Evolutionary conservation across 2,888 invertebrate species (phyloP).

Genomic region (Lysandra coridon): DNA sequence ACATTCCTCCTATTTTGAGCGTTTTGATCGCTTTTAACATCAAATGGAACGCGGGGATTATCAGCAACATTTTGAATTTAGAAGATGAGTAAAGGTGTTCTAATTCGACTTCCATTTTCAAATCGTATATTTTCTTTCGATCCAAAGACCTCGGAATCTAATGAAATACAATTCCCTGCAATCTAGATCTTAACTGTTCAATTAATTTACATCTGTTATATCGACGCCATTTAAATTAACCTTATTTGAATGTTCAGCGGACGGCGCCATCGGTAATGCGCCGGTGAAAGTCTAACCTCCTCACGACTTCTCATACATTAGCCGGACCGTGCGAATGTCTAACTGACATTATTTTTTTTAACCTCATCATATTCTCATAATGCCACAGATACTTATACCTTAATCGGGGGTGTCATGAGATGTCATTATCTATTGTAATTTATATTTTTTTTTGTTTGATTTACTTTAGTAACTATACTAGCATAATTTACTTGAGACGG

Average conservation of each 20-base stretch:
- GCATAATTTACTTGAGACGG: too few species aligned
- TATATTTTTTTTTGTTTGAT: too few species aligned
- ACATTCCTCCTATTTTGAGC: too few species aligned
- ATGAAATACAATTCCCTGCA: not conserved
- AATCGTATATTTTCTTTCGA: not conserved
- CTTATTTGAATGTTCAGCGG: conserved; percentile 31
- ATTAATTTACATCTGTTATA: conserved; percentile 10
- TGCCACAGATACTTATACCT: conserved; percentile 27
- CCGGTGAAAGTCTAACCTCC: conserved; percentile 68
- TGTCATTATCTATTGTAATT: not conserved
- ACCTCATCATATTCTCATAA: conserved; percentile 69
- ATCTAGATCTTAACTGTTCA: conserved; percentile 18
- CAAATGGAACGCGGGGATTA: too few species aligned
- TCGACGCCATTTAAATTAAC: not conserved
- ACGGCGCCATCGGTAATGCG: conserved; percentile 64
- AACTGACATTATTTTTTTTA: conserved; percentile 56
- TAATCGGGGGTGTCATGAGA: not conserved
- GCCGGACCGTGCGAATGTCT: conserved; percentile 71
- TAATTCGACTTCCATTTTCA: not conserved
- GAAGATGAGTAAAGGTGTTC: too few species aligned
- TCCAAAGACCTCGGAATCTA: not conserved
- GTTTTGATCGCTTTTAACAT: too few species aligned
- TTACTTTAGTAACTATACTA: too few species aligned
- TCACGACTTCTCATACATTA: conserved; percentile 78
- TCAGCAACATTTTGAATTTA: too few species aligned